These are phyloP conservation scores for Scomber colias DNA, from an alignment of 2,113 vertebrate species.

Conservation along the genomic window DNA sequence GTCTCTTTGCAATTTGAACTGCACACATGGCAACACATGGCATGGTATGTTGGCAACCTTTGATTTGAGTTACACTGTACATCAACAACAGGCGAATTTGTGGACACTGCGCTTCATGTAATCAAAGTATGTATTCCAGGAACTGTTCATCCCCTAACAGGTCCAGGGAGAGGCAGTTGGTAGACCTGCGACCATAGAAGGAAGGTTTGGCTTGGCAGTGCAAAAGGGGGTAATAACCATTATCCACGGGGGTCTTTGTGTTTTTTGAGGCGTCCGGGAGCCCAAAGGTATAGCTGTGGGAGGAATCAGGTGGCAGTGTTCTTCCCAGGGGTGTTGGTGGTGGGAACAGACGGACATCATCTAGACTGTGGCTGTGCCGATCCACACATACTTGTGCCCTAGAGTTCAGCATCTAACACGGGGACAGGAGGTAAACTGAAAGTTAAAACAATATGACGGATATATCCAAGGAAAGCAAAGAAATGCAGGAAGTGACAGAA, in stretches of 20 bases:
- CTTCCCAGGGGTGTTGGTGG: conserved; percentile 70
- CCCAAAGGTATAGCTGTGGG: conserved; percentile 86
- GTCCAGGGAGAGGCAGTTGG: conserved; percentile 88
- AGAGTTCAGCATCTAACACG: conserved; percentile 72
- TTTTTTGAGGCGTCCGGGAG: conserved; percentile 78
- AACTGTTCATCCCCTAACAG: conserved; percentile 85
- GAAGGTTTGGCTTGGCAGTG: conserved; percentile 85
- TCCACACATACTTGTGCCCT: conserved; percentile 68
- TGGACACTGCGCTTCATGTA: not conserved
- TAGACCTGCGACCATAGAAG: conserved; percentile 85
- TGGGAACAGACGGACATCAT: conserved; percentile 81
- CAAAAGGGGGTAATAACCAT: conserved; percentile 74
- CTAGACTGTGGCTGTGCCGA: conserved; percentile 86
- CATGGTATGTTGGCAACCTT: not conserved
- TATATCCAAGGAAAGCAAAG: not conserved
- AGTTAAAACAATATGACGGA: not conserved
- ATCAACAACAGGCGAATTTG: not conserved
- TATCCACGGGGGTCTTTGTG: conserved; percentile 64
- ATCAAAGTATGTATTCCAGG: conserved; percentile 87
- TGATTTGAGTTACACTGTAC: not conserved
- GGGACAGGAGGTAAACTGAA: not conserved
- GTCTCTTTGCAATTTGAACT: conserved; percentile 29
- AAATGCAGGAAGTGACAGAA: not conserved
- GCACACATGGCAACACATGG: not conserved
- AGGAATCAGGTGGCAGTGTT: conserved; percentile 78